These are phyloP conservation scores for Sebastes hubbsi DNA, from an alignment of 2,797 vertebrate genomes.

Conservation along the genomic window DNA sequence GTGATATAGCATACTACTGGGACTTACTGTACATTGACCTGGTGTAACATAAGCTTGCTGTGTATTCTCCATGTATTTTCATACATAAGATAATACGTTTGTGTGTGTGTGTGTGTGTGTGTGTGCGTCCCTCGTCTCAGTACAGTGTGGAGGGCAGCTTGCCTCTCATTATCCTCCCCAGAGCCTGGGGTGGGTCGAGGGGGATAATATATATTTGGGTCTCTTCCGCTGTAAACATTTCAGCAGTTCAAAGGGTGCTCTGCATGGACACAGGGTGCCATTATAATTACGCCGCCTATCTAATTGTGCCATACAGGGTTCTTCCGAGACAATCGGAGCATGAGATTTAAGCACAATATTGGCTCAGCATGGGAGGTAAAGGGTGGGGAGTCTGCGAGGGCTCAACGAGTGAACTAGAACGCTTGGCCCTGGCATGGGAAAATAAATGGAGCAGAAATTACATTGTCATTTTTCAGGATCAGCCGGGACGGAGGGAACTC, in stretches of 20 bases:
- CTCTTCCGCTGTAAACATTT: constrained; percentile 81
- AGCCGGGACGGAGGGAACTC: constrained; percentile 48
- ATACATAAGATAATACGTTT: neutral
- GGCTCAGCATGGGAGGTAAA: constrained; percentile 82
- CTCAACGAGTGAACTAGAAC: constrained; percentile 67
- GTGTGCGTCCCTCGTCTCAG: neutral
- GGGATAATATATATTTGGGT: constrained; percentile 73
- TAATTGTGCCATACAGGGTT: constrained; percentile 79
- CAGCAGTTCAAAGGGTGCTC: constrained; percentile 79
- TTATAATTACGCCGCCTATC: constrained; percentile 78
- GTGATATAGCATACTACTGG: neutral
- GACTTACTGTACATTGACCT: neutral
- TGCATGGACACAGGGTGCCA: constrained; percentile 75
- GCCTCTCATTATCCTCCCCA: constrained; percentile 61
- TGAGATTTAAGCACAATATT: constrained; percentile 87
- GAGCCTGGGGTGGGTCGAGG: constrained; percentile 4
- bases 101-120: neutral
- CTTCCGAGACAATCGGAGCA: constrained; percentile 82
- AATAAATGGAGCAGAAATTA: constrained; percentile 86
- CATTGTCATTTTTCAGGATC: constrained; percentile 74
- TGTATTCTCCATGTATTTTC: neutral
- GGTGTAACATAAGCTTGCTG: constrained; percentile 4
- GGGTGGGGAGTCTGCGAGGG: constrained; percentile 66
- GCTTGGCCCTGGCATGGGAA: constrained; percentile 73
- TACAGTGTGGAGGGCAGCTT: constrained; percentile 9